phyloP scores from a whole-genome alignment of 2,888 invertebrate genomes.

The Cephus rjabovi region DNA sequence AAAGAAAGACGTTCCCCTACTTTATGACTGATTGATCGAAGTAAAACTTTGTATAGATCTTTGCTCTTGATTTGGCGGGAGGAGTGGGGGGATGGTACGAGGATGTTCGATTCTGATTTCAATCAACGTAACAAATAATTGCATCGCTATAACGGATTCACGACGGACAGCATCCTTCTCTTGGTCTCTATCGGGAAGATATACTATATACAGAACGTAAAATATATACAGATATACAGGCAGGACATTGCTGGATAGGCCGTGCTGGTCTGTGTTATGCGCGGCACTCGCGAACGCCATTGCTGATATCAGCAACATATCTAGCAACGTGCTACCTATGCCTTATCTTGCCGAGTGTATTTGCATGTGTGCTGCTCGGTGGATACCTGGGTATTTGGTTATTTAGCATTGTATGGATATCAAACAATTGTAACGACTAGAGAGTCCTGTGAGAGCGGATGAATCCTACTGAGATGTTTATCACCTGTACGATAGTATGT shows the following conservation, averaged over 20 bases:
- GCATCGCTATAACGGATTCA: not conserved
- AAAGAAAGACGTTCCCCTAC: not conserved
- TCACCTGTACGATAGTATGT: not conserved
- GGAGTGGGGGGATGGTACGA: too few species aligned
- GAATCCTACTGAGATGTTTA: conserved; percentile 8
- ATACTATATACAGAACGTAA: not conserved
- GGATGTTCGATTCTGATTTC: not conserved
- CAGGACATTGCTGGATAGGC: not conserved
- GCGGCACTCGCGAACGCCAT: conserved; percentile 15
- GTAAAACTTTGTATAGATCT: not conserved
- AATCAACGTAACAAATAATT: not conserved
- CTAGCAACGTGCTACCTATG: conserved; percentile 60
- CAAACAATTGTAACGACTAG: conserved; percentile 26
- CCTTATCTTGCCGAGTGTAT: conserved; percentile 51
- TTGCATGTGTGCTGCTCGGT: conserved; percentile 7
- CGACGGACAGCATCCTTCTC: not conserved
- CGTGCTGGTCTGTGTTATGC: not conserved
- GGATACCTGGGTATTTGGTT: conserved; percentile 16
- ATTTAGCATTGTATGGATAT: conserved; percentile 57
- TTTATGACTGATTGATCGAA: not conserved
- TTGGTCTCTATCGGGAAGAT: not conserved
- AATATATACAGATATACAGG: not conserved
- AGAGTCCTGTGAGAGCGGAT: conserved; percentile 8
- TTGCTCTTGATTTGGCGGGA: not conserved
- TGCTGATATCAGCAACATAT: conserved; percentile 61